Percentiles rank a stretch among this genome's conserved stretches.
phyloP scores from a whole-genome alignment of 2,888 invertebrate genomes.

The Rhodophaea formosa region DNA sequence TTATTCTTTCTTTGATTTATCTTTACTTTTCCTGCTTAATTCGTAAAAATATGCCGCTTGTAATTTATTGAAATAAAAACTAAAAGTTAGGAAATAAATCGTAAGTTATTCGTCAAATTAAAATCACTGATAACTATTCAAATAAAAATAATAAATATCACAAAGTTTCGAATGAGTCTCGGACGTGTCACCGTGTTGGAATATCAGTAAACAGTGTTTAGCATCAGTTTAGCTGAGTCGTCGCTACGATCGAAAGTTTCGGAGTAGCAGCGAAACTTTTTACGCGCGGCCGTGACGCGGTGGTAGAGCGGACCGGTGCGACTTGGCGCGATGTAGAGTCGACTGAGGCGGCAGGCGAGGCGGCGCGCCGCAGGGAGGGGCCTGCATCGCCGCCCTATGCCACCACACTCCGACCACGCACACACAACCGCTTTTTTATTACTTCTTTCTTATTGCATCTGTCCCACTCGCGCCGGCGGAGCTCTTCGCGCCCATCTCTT shows the following conservation, averaged over 20 bases:
- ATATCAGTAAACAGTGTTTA: constrained; percentile 30
- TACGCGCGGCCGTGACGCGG: constrained; percentile 60
- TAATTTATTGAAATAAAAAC: constrained; percentile 24
- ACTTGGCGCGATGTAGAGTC: constrained; percentile 68
- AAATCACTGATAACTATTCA: constrained; percentile 31
- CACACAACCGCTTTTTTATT: constrained; percentile 78
- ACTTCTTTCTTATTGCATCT: constrained; percentile 75
- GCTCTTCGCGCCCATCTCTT: constrained; percentile 54
- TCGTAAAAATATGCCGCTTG: neutral
- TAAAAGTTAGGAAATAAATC: constrained; percentile 11
- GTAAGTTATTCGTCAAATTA: neutral
- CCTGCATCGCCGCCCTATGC: constrained; percentile 76
- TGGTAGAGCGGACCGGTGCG: constrained; percentile 64
- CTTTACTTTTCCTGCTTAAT: neutral
- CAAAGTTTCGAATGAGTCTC: constrained; percentile 35
- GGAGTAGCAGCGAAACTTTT: constrained; percentile 69
- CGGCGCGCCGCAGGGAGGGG: constrained; percentile 75
- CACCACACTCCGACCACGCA: constrained; percentile 78
- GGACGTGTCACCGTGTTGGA: constrained; percentile 27
- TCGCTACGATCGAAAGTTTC: constrained; percentile 62
- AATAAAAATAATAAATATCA: constrained; percentile 32
- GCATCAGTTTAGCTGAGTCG: constrained; percentile 39
- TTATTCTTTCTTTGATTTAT: neutral
- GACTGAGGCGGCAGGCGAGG: constrained; percentile 71
- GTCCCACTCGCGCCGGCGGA: constrained; percentile 64